Conservation (phyloP, 1,140 invertebrate genomes). For the Drosophila azteca region DNA sequence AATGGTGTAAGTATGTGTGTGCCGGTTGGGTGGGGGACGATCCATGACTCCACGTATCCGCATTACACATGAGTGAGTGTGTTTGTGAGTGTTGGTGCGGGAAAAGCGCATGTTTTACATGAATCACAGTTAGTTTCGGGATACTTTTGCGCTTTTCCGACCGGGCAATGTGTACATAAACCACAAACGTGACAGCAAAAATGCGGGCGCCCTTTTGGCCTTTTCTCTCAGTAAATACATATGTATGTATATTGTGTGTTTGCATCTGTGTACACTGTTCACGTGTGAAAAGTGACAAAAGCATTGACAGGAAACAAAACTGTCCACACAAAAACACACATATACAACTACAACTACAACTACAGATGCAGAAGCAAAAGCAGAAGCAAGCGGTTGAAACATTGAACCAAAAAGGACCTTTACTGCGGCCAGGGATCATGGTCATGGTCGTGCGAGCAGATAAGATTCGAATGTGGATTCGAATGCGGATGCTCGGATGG, state of each 20-base stretch:
- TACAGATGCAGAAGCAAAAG: constrained; percentile 17
- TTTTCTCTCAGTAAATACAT: too few relatives aligned
- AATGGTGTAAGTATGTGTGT: too few relatives aligned
- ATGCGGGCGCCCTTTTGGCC: constrained; percentile 31
- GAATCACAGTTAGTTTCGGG: constrained; percentile 53
- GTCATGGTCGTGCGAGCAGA: constrained; percentile 47
- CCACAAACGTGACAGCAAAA: constrained; percentile 57
- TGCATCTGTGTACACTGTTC: constrained; percentile 18
- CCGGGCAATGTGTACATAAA: constrained; percentile 44
- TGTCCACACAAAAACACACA: constrained; percentile 26
- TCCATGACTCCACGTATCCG: constrained; percentile 31
- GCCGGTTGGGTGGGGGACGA: background rate
- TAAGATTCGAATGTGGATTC: constrained; percentile 48
- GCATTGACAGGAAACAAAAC: constrained; percentile 64
- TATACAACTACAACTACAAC: constrained; percentile 1
- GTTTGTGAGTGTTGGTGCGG: constrained; percentile 26
- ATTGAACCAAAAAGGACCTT: constrained; percentile 35
- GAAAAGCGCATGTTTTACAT: constrained; percentile 46
- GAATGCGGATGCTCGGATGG: constrained; percentile 2
- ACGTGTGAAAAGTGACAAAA: constrained; percentile 52
- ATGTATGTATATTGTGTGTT: constrained; percentile 11
- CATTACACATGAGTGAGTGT: constrained; percentile 45
- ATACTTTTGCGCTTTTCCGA: constrained; percentile 40
- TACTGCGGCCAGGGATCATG: constrained; percentile 50
- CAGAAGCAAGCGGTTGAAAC: constrained; percentile 12